Conservation (phyloP, 2,888 invertebrate genomes). For the Cerastis leucographa region DNA sequence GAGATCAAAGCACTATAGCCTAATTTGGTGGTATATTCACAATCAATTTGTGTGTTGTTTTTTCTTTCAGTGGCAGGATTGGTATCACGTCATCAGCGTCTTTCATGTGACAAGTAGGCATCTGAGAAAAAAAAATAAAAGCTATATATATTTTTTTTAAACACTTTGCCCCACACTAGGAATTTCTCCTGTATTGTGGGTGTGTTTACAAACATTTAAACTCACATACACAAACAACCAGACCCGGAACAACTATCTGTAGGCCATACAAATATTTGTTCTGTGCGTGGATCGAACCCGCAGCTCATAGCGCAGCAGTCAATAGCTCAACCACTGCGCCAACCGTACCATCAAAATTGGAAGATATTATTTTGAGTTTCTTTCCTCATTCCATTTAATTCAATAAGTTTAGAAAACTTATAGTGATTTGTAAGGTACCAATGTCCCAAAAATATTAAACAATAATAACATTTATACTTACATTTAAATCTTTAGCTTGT, state of each 20-base stretch:
- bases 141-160: too few species aligned
- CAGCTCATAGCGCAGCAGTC: too few species aligned
- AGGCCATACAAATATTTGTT: too few species aligned
- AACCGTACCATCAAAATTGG: too few species aligned
- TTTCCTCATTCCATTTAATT: background rate
- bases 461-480: constrained; percentile 75
- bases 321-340: too few species aligned
- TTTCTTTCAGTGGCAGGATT: constrained; percentile 80
- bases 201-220: too few species aligned
- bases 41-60: constrained; percentile 82
- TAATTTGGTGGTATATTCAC: constrained; percentile 69
- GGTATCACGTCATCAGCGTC: constrained; percentile 88
- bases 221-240: too few species aligned
- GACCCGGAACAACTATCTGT: too few species aligned
- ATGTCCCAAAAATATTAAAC: background rate
- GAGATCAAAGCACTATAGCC: constrained; percentile 58
- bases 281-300: too few species aligned
- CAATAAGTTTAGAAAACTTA: background rate
- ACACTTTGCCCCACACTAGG: too few species aligned
- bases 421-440: background rate
- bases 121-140: constrained; percentile 73
- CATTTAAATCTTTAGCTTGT: constrained; percentile 92
- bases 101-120: constrained; percentile 86
- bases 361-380: background rate
- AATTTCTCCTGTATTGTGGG: too few species aligned